A percentile compares a stretch with the other conserved stretches of the same genome.
Conservation (phyloP, 2,797 vertebrate genomes). For the Anguilla marmorata region DNA sequence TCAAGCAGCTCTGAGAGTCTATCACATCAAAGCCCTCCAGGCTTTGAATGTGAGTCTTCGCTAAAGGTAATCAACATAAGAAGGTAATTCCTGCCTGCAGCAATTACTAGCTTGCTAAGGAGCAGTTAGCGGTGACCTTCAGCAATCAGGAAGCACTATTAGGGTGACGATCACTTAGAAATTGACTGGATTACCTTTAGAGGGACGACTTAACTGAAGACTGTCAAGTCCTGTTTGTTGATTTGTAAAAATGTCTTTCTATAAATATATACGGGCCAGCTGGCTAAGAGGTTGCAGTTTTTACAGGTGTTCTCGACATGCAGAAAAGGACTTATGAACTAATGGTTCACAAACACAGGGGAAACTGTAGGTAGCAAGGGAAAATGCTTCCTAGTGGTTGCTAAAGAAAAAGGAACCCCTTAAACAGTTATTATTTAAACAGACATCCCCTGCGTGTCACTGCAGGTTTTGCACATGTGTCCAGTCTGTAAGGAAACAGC, state of each 20-base stretch:
- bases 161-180: constrained; percentile 36
- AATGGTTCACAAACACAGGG: not conserved
- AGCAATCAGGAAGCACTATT: constrained; percentile 48
- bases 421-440: not conserved
- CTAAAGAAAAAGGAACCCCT: not conserved
- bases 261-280: not conserved
- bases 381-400: not conserved
- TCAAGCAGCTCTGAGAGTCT: constrained; percentile 40
- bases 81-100: constrained; percentile 43
- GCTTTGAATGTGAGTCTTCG: constrained; percentile 34
- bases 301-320: not conserved
- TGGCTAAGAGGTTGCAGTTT: not conserved
- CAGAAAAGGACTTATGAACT: not conserved
- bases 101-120: constrained; percentile 51
- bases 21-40: constrained; percentile 42
- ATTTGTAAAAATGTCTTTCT: not conserved
- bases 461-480: not conserved
- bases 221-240: not conserved
- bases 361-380: not conserved
- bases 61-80: constrained; percentile 46
- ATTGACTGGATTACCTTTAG: not conserved
- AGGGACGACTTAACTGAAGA: not conserved
- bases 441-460: not conserved
- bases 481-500: not conserved
- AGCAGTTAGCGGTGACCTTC: constrained; percentile 51